phyloP scores from a whole-genome alignment of 2,797 vertebrate genomes.

The Clarias platycephalus region DNA sequence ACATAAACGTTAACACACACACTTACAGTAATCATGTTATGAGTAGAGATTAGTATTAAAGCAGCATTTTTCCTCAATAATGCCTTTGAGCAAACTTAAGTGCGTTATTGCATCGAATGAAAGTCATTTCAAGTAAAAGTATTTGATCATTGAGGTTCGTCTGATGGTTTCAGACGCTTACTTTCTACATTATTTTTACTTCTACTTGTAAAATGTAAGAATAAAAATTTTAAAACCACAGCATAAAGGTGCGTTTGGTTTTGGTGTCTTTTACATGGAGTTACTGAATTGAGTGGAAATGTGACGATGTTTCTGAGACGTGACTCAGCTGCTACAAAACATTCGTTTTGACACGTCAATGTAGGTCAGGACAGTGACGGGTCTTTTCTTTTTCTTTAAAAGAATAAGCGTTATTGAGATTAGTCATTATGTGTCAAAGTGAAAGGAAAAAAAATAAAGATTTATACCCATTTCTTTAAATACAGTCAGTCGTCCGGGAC shows the following conservation, averaged over 20 bases:
- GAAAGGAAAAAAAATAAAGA: not conserved
- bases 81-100: too few species aligned
- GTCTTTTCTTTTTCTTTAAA: not conserved
- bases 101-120: too few species aligned
- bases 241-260: not conserved
- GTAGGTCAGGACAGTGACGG: not conserved
- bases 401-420: not conserved
- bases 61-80: not conserved
- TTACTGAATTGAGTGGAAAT: not conserved
- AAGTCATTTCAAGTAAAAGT: not conserved
- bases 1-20: not conserved
- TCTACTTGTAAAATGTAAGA: too few species aligned
- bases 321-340: not conserved
- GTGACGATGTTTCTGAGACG: not conserved
- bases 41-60: not conserved
- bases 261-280: not conserved
- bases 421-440: not conserved
- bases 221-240: not conserved
- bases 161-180: too few species aligned
- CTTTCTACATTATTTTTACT: too few species aligned
- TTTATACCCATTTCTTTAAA: not conserved
- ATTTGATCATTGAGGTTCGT: not conserved
- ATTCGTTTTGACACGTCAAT: not conserved
- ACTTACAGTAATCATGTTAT: not conserved
- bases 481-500: not conserved